phyloP scores from a whole-genome alignment of 2,797 vertebrate species.

The Gorsachius magnificus region DNA sequence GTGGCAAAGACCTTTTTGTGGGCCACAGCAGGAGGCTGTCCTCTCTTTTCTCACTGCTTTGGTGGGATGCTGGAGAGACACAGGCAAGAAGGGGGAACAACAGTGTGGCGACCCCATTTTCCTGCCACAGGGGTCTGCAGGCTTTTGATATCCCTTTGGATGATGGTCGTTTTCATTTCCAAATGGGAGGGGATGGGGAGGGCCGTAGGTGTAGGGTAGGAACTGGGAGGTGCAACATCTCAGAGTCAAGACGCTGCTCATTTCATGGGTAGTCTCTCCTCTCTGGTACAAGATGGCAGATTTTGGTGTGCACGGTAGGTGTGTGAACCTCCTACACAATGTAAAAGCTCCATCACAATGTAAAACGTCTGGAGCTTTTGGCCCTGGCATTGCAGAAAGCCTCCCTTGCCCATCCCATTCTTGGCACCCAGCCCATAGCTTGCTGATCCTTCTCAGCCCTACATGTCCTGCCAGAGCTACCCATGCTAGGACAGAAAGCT shows the following conservation, averaged over 20 bases:
- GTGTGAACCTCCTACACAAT: background rate
- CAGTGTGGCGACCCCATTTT: background rate
- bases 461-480: background rate
- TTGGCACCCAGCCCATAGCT: background rate
- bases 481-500: background rate
- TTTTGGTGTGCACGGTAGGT: background rate
- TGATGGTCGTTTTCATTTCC: background rate
- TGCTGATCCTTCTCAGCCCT: background rate
- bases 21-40: background rate
- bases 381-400: background rate
- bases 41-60: background rate
- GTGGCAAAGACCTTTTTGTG: background rate
- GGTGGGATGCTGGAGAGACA: background rate
- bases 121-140: background rate
- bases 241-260: background rate
- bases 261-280: background rate
- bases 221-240: background rate
- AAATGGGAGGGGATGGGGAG: background rate
- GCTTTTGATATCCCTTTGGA: background rate
- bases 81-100: background rate
- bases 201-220: background rate
- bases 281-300: background rate
- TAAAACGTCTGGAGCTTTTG: background rate
- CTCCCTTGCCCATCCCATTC: background rate
- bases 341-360: fast-evolving